These are phyloP conservation scores for Nycticebus coucang DNA, from an alignment of 2,113 vertebrate genomes.

Conservation along the genomic window DNA sequence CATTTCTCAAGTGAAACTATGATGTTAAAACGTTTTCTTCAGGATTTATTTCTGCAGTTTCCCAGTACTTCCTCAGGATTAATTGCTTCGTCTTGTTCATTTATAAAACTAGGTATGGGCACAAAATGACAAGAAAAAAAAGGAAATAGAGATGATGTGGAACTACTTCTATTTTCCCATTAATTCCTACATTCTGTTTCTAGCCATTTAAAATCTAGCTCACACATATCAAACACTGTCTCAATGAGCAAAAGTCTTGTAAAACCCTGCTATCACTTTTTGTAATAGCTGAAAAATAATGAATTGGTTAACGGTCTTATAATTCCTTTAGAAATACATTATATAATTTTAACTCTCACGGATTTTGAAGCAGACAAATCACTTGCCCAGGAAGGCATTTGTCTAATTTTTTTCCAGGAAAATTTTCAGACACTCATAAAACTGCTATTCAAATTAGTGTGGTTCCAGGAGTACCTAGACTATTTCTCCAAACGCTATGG, in stretches of 20 bases:
- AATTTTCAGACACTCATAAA: background rate
- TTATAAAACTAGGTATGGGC: background rate
- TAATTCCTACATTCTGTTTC: background rate
- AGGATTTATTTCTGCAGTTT: background rate
- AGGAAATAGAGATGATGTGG: background rate
- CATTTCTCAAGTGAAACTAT: slow-evolving; percentile 38
- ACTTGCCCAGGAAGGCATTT: background rate
- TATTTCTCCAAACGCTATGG: background rate
- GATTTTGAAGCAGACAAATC: background rate
- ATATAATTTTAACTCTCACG: background rate
- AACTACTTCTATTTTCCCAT: background rate
- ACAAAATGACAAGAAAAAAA: background rate
- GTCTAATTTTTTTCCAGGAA: background rate
- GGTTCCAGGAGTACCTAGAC: background rate
- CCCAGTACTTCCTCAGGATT: background rate
- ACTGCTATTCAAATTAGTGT: background rate
- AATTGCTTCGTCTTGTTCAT: background rate
- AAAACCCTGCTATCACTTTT: background rate
- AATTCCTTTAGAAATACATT: background rate
- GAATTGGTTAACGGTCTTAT: background rate
- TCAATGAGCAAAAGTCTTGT: background rate
- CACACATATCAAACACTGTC: background rate
- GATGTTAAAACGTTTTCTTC: background rate
- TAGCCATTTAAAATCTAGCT: background rate
- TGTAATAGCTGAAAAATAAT: background rate